These are phyloP conservation scores for Toxonevra muliebris DNA, from an alignment of 2,888 invertebrate species.

Conservation along the genomic window DNA sequence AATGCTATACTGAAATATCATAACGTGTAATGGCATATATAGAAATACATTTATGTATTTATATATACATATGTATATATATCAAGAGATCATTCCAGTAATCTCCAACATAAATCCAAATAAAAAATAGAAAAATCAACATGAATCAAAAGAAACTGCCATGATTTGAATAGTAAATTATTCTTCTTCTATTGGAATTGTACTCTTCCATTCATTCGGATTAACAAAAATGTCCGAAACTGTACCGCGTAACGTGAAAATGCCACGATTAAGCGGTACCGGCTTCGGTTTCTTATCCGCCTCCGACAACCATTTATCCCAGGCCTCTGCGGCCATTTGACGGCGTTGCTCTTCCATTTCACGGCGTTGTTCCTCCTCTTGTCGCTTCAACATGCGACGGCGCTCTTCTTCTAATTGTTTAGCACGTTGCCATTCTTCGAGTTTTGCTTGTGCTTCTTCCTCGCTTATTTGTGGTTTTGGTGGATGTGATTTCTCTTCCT, in stretches of 20 bases:
- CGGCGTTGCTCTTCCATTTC: conserved; percentile 45
- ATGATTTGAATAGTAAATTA: conserved; percentile 16
- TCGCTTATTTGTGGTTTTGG: conserved; percentile 34
- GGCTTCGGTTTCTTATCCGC: conserved; percentile 60
- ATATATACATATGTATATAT: too few relatives aligned
- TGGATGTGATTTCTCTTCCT: conserved; percentile 18
- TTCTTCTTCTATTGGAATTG: conserved; percentile 27
- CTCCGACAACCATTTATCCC: conserved; percentile 56
- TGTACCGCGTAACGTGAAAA: conserved; percentile 59
- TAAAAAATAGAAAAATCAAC: too few relatives aligned
- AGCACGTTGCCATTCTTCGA: conserved; percentile 47
- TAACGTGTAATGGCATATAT: too few relatives aligned
- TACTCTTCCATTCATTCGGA: conserved; percentile 55
- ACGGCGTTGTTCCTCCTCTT: conserved; percentile 40
- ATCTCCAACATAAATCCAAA: too few relatives aligned
- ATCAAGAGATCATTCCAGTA: too few relatives aligned
- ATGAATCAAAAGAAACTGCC: neutral
- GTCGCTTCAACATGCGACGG: conserved; percentile 43
- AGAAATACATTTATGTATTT: too few relatives aligned
- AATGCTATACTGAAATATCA: too few relatives aligned
- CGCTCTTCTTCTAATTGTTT: conserved; percentile 48
- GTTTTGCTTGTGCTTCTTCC: conserved; percentile 40
- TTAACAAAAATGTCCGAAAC: conserved; percentile 59
- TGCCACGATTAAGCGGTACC: conserved; percentile 61
- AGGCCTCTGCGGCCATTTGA: conserved; percentile 49